Evolutionary conservation across 2,113 vertebrate species (phyloP).

Genomic region (Mola mola): DNA sequence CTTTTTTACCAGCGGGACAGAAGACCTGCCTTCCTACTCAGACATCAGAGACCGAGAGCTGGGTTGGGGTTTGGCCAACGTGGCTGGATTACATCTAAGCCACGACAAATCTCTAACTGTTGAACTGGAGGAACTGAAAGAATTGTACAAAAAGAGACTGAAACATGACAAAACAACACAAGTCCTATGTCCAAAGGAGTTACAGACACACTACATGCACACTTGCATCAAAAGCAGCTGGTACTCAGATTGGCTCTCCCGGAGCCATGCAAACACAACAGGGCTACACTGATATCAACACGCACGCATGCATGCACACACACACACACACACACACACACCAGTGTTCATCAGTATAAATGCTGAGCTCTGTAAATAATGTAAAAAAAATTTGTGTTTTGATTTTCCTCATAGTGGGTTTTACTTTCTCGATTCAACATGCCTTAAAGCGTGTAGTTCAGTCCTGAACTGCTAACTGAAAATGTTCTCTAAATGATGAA

Average conservation of each 20-base stretch:
- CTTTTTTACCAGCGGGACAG: slow-evolving; percentile 19
- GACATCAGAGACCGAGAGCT: slow-evolving; percentile 33
- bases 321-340: slow-evolving; percentile 42
- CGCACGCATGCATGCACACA: slow-evolving; percentile 17
- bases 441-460: slow-evolving; percentile 83
- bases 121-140: slow-evolving; percentile 65
- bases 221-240: slow-evolving; percentile 17
- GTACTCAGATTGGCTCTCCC: slow-evolving; percentile 39
- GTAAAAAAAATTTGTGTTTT: slow-evolving; percentile 69
- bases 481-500: slow-evolving; percentile 37
- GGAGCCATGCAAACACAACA: slow-evolving; percentile 48
- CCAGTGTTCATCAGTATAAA: slow-evolving; percentile 57
- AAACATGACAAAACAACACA: slow-evolving; percentile 49
- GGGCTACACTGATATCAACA: slow-evolving; percentile 38
- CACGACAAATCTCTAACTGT: slow-evolving; percentile 19
- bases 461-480: slow-evolving; percentile 63
- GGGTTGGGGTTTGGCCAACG: not conserved
- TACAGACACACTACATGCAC: slow-evolving; percentile 67
- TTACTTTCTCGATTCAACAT: slow-evolving; percentile 76
- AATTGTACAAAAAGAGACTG: slow-evolving; percentile 59
- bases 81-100: slow-evolving; percentile 31
- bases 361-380: slow-evolving; percentile 77
- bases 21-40: slow-evolving; percentile 18
- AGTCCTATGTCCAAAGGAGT: slow-evolving; percentile 49
- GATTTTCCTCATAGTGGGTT: slow-evolving; percentile 55